Percentiles rank a stretch among this genome's conserved stretches.
Evolutionary conservation across 2,888 invertebrate genomes (phyloP).

Genomic region (Amphimallon solstitiale): DNA sequence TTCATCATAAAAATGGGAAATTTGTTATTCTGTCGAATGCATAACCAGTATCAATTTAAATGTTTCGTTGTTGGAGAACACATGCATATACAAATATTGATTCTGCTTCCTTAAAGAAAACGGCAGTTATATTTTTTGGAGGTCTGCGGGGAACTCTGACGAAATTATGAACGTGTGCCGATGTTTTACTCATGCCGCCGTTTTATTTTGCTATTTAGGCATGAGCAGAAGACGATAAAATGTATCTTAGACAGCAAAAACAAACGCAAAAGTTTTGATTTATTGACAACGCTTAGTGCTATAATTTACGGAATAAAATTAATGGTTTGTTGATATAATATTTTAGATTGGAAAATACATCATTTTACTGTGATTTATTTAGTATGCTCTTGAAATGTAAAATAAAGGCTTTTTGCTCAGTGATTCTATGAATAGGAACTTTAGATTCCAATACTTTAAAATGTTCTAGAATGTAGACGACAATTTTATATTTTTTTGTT

Average conservation of each 20-base stretch:
- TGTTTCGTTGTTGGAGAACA: constrained; percentile 6
- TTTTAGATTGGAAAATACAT: too few species aligned
- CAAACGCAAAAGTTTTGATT: constrained; percentile 12
- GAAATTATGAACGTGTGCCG: constrained; percentile 9
- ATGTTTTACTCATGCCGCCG: constrained; percentile 4
- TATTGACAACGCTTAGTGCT: not conserved
- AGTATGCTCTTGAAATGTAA: too few species aligned
- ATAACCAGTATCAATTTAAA: constrained; percentile 35
- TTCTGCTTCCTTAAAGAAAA: not conserved
- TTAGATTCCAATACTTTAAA: not conserved
- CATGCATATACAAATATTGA: not conserved
- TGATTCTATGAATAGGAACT: too few species aligned
- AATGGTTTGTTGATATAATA: not conserved
- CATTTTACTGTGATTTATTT: too few species aligned
- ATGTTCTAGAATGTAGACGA: too few species aligned
- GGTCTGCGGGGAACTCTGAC: constrained; percentile 7
- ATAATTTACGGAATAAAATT: not conserved
- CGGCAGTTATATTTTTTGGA: constrained; percentile 11
- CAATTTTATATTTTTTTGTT: too few species aligned
- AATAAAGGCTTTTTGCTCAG: too few species aligned
- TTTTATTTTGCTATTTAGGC: constrained; percentile 12
- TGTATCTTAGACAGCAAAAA: constrained; percentile 10
- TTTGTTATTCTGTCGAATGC: constrained; percentile 36
- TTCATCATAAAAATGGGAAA: constrained; percentile 34
- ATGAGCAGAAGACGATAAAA: constrained; percentile 5